Percentiles rank a stretch among this genome's conserved stretches.
phyloP scores from a whole-genome alignment of 2,888 invertebrate species.

The Oegoconia quadripuncta region DNA sequence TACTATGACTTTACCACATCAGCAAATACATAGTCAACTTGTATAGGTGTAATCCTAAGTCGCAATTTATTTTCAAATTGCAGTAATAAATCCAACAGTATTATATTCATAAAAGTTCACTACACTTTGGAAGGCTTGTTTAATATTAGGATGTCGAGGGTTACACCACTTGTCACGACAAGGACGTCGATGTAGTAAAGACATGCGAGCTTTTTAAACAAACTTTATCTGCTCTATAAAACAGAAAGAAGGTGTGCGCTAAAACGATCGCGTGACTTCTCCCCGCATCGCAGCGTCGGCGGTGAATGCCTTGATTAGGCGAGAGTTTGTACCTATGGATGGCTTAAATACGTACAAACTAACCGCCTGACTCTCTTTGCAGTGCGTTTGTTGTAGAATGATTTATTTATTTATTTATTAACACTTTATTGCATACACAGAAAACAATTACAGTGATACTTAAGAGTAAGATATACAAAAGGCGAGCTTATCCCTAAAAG shows the following conservation, averaged over 20 bases:
- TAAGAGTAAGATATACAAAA: too few species aligned
- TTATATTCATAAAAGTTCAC: slow-evolving; percentile 18
- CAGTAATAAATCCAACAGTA: slow-evolving; percentile 4
- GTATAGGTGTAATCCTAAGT: slow-evolving; percentile 5
- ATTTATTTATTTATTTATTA: too few species aligned
- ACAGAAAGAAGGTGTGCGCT: slow-evolving; percentile 73
- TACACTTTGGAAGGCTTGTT: slow-evolving; percentile 29
- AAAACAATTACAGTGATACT: too few species aligned
- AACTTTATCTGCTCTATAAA: slow-evolving; percentile 72
- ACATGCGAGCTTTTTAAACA: slow-evolving; percentile 75
- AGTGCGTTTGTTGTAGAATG: too few species aligned
- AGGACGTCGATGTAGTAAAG: slow-evolving; percentile 63
- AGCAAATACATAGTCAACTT: neutral
- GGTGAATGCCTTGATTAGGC: slow-evolving; percentile 71
- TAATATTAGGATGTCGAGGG: slow-evolving; percentile 53
- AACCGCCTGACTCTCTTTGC: too few species aligned
- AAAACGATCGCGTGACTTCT: slow-evolving; percentile 74
- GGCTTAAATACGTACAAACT: slow-evolving; percentile 13
- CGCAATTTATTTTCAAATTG: slow-evolving; percentile 12
- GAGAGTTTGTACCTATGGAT: slow-evolving; percentile 34
- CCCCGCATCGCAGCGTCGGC: slow-evolving; percentile 53
- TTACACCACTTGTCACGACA: slow-evolving; percentile 68
- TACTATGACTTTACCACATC: too few species aligned
- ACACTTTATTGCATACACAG: too few species aligned
- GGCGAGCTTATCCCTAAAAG: too few species aligned